Percentiles rank a stretch among this genome's conserved stretches.
Evolutionary conservation across 2,113 vertebrate genomes (phyloP).

Genomic region (Pangasianodon gigas): DNA sequence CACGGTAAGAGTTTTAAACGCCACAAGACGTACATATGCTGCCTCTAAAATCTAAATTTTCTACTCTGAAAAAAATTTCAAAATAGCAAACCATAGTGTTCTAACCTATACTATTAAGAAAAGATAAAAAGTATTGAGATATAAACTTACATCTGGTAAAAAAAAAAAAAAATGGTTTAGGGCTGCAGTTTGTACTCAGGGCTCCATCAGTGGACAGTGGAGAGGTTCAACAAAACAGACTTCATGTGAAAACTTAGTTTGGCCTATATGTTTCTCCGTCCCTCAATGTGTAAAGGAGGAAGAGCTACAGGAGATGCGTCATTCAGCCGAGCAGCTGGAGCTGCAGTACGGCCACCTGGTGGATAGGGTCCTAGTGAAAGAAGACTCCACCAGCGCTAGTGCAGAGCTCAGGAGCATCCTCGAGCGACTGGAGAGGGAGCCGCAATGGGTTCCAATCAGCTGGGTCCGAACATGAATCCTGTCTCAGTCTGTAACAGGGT

Average conservation of each 20-base stretch:
- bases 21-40: neutral
- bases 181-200: no score
- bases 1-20: slow-evolving; percentile 62
- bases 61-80: neutral
- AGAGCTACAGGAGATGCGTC: slow-evolving; percentile 82
- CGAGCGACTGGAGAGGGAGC: slow-evolving; percentile 79
- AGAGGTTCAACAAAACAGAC: no score
- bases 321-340: slow-evolving; percentile 83
- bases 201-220: no score
- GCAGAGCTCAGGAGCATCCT: slow-evolving; percentile 79
- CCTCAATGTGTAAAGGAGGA: slow-evolving; percentile 75
- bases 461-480: slow-evolving; percentile 80
- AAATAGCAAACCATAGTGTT: neutral
- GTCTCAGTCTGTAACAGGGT: neutral
- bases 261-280: neutral
- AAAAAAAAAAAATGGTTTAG: no score
- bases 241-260: neutral
- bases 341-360: slow-evolving; percentile 86
- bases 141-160: neutral
- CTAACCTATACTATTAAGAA: neutral
- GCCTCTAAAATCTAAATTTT: neutral
- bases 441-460: slow-evolving; percentile 86
- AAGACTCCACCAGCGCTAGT: slow-evolving; percentile 79
- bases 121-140: neutral
- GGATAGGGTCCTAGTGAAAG: slow-evolving; percentile 83